phyloP scores from a whole-genome alignment of 2,113 vertebrate genomes.

The Salvelinus namaycush region DNA sequence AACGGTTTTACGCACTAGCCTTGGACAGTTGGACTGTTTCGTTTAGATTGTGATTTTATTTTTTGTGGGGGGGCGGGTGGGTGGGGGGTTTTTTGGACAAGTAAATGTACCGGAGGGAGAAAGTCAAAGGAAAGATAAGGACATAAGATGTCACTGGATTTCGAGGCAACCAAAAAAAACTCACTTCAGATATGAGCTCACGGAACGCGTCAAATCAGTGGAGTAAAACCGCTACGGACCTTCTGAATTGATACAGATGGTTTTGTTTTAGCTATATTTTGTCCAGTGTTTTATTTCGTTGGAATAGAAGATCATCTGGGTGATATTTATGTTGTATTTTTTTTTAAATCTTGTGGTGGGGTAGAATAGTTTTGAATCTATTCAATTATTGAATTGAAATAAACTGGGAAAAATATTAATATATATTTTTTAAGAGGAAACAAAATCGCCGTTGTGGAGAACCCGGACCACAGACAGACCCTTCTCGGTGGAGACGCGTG shows the following conservation, averaged over 20 bases:
- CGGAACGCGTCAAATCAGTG: conserved; percentile 18
- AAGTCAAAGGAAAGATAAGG: conserved; percentile 7
- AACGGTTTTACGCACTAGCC: not conserved
- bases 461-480: not conserved
- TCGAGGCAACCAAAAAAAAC: conserved; percentile 16
- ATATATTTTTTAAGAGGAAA: not conserved
- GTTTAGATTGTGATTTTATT: not conserved
- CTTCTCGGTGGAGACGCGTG: conserved; percentile 4
- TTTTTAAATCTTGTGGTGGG: no score
- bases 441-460: not conserved
- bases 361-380: no score
- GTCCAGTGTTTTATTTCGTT: not conserved
- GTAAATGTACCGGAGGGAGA: conserved; percentile 10
- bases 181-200: conserved; percentile 24
- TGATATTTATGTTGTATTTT: no score
- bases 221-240: not conserved
- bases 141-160: conserved; percentile 43
- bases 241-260: not conserved
- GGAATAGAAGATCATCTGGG: no score
- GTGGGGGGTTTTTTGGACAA: not conserved
- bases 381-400: not conserved
- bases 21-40: not conserved
- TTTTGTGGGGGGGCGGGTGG: not conserved
- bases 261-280: not conserved
- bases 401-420: not conserved